Base-by-base conservation (phyloP, 2,888 invertebrate species). In the Lordiphosa fenestrarum region DNA sequence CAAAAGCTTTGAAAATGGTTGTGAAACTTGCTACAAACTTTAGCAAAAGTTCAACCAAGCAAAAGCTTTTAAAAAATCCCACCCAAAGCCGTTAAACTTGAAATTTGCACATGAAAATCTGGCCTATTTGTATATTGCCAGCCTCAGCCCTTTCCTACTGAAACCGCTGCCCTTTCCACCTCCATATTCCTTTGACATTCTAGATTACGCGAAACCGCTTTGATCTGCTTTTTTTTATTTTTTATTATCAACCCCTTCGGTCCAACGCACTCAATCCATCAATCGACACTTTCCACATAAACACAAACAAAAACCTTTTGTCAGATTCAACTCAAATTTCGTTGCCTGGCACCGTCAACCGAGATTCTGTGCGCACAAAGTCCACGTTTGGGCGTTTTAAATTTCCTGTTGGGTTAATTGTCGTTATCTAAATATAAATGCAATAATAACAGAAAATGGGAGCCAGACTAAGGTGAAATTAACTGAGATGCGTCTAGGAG, bases 261-360 rank as follows among this genome's bases (percentile, higher is more conserved):
- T 42, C 25, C 42, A 42, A 42, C 25, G 13, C 13, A 42, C 42
- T 42, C 42, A 30, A 30, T 9, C 9, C 30, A 30, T 15, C 10
- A 44, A 7, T 30, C 13, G 6, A 30, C 30, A 30, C 30, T 30
- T 30, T 51, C 48, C 47, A 50, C 46, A 60, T 71, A 73, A 73
- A 63, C 71, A 73, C 55, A 36, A 7, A 33, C 6, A 23, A 23
- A 44, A 44, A n/a, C 6, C 30, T 10, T 15, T 49, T 47, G 23
- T 35, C 36, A 39, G 55, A 44, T 23, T 35, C 60, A 49, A 39
- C 44, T 76, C 82, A 48, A 53, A 68, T 76, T 81, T 70, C 84
- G 59, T 21, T 39, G 53, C 48, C 53, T 41, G 71, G 80, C 80
- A 64, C 68, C 73, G 61, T n/a, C 51, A 30, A 30, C 10, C 40